Percentiles rank a stretch among this genome's conserved stretches.
Conservation (phyloP, 2,797 vertebrate species). For the Yasuhikotakia modesta region DNA sequence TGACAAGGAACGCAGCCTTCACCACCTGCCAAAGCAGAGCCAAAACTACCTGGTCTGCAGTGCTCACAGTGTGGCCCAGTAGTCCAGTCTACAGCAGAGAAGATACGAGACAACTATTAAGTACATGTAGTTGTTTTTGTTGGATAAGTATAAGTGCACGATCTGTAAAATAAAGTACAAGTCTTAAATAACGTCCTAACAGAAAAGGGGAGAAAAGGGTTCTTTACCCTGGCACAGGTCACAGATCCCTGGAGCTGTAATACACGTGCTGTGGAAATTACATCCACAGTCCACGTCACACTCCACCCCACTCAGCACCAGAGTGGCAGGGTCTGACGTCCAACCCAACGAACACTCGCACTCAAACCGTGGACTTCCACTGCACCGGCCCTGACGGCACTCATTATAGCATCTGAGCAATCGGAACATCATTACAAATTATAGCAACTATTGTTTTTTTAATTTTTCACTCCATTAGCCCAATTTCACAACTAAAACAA, state of each 20-base stretch:
- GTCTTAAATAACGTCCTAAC: not conserved
- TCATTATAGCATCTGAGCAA: conserved; percentile 86
- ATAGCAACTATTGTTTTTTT: no score
- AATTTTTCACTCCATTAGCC: no score
- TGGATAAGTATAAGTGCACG: no score
- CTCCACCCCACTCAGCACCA: conserved; percentile 80
- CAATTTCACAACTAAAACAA: no score
- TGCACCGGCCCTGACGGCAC: conserved; percentile 88
- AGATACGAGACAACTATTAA: not conserved
- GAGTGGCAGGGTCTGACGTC: conserved; percentile 82
- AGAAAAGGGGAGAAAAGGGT: not conserved
- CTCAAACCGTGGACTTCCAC: conserved; percentile 84
- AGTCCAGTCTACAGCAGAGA: conserved; percentile 83
- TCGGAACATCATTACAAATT: not conserved
- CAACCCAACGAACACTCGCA: conserved; percentile 90
- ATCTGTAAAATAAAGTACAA: no score
- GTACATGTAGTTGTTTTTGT: no score
- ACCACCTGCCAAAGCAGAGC: conserved; percentile 78
- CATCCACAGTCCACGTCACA: conserved; percentile 91
- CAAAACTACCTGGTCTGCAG: conserved; percentile 88
- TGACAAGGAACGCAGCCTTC: conserved; percentile 84
- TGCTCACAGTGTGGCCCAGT: conserved; percentile 85
- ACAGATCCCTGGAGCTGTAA: conserved; percentile 84
- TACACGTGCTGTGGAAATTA: conserved; percentile 89
- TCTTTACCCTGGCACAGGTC: conserved; percentile 87